Conservation (phyloP, 2,113 vertebrate genomes). For the Dasypus novemcinctus region DNA sequence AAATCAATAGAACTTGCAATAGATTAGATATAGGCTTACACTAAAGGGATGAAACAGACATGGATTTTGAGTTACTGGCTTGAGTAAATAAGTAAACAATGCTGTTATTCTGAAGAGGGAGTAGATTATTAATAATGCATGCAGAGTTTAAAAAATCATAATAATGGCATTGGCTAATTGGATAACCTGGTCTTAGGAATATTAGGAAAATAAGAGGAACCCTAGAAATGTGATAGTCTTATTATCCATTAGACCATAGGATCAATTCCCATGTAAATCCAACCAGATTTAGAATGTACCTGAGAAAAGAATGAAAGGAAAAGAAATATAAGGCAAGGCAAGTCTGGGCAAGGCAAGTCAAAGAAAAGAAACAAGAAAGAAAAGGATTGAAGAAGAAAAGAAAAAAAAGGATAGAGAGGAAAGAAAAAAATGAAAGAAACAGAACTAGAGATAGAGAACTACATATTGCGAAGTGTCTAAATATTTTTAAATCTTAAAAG, state of each 20-base stretch:
- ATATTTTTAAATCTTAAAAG: neutral
- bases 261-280: neutral
- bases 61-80: neutral
- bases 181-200: neutral
- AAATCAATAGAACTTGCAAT: neutral
- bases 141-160: neutral
- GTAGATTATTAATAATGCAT: neutral
- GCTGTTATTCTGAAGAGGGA: neutral
- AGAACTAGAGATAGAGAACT: neutral
- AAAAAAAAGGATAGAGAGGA: neutral
- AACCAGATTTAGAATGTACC: neutral
- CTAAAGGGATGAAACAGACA: neutral
- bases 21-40: neutral
- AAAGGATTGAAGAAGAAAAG: neutral
- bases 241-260: neutral
- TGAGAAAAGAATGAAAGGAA: neutral
- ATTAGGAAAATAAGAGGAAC: neutral
- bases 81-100: neutral
- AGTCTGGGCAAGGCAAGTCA: neutral
- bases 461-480: neutral
- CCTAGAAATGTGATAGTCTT: neutral
- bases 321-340: neutral
- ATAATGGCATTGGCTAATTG: neutral
- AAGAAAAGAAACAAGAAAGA: neutral
- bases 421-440: neutral